A percentile compares a stretch with the other conserved stretches of the same genome.
Evolutionary conservation across 2,113 vertebrate species (phyloP).

Genomic region (Cinclus cinclus): DNA sequence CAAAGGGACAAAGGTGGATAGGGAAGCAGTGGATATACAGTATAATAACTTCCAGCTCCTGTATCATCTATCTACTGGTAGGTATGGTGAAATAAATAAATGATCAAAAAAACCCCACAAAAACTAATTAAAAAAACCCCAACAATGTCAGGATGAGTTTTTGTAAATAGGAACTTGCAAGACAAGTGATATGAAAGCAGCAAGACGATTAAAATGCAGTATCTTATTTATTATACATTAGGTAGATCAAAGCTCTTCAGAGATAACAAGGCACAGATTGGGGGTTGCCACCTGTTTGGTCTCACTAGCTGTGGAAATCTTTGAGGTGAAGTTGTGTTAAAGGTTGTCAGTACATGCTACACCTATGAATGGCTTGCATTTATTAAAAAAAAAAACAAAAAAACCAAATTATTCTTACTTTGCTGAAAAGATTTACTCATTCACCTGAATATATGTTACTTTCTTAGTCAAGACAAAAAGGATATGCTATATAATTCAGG

Average conservation of each 20-base stretch:
- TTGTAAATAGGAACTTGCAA: conserved; percentile 48
- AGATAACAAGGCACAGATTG: conserved; percentile 44
- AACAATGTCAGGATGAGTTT: conserved; percentile 39
- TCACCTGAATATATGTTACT: not conserved
- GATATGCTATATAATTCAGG: not conserved
- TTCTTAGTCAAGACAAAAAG: not conserved
- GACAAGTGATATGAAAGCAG: conserved; percentile 56
- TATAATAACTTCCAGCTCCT: conserved; percentile 33
- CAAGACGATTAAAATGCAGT: conserved; percentile 69
- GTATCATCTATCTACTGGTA: conserved; percentile 20
- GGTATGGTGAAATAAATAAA: conserved; percentile 69
- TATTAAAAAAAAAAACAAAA: not conserved
- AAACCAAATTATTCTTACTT: not conserved
- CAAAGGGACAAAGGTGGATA: not conserved
- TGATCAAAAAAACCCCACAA: conserved; percentile 74
- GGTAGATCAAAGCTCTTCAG: conserved; percentile 71
- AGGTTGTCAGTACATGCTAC: not conserved
- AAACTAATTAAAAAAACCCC: conserved; percentile 22
- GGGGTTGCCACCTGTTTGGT: conserved; percentile 63
- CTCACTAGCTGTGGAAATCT: conserved; percentile 48
- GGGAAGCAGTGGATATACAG: not conserved
- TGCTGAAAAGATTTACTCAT: not conserved
- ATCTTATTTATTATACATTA: conserved; percentile 74
- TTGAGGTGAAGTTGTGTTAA: conserved; percentile 54
- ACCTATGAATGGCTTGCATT: not conserved